Conservation (phyloP, 2,113 vertebrate genomes). For the Ceuthmochares aereus region DNA sequence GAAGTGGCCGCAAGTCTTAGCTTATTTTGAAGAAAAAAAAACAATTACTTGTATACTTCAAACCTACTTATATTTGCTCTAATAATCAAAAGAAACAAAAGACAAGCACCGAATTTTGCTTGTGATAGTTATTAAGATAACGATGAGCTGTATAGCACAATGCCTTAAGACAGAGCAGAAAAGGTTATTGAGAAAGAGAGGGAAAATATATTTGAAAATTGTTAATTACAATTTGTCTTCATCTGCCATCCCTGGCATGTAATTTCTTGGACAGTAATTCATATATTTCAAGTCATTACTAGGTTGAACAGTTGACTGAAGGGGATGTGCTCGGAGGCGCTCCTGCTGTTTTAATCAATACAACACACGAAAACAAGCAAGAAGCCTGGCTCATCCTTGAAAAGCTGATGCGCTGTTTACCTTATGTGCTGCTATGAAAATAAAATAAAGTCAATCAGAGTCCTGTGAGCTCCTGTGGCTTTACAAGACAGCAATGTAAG, state of each 20-base stretch:
- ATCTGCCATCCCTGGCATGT: background rate
- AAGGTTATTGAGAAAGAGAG: background rate
- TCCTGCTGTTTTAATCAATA: conserved; percentile 17
- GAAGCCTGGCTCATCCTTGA: background rate
- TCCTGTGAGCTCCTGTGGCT: background rate
- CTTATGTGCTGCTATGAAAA: conserved; percentile 11
- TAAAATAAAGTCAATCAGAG: background rate
- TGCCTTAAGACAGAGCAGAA: background rate
- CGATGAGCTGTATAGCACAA: background rate
- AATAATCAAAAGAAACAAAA: background rate
- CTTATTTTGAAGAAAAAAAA: background rate
- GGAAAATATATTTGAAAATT: background rate
- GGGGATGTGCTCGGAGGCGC: background rate
- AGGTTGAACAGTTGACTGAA: background rate
- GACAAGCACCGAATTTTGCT: background rate
- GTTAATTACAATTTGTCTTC: background rate
- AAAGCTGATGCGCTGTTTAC: background rate
- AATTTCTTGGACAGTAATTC: background rate
- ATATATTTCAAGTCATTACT: background rate
- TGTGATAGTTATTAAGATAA: background rate
- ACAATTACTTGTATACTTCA: background rate
- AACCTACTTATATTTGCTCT: background rate
- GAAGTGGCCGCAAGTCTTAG: background rate
- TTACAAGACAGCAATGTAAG: background rate
- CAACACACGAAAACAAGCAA: conserved; percentile 8